Percentiles rank a stretch among this genome's conserved stretches.
Conservation (phyloP, 1,140 invertebrate species). For the Magallana angulata region DNA sequence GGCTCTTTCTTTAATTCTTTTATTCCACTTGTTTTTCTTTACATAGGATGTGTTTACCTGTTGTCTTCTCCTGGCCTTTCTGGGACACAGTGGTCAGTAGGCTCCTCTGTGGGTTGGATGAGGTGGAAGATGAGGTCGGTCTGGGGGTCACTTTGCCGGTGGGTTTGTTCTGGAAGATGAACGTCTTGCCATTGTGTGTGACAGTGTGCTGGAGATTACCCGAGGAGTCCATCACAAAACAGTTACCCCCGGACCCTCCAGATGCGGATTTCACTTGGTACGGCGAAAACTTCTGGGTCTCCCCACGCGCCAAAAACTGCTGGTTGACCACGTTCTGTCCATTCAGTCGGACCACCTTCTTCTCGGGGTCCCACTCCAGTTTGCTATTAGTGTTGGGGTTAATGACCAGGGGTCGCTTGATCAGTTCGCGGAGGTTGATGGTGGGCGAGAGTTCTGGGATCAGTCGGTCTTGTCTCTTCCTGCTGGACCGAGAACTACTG, state of each 20-base stretch:
- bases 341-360: constrained; percentile 10
- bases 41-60: too few relatives aligned
- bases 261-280: constrained; percentile 18
- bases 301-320: neutral
- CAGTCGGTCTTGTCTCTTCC: neutral
- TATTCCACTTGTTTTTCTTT: too few relatives aligned
- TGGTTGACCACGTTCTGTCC: neutral
- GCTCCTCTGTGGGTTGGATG: neutral
- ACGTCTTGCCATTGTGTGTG: constrained; percentile 36
- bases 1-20: too few relatives aligned
- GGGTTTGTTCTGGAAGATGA: neutral
- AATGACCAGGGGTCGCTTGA: neutral
- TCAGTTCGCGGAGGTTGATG: neutral
- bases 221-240: neutral
- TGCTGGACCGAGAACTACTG: constrained; percentile 35
- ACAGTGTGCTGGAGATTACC: neutral
- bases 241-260: neutral
- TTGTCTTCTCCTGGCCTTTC: too few relatives aligned
- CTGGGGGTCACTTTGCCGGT: neutral
- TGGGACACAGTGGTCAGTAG: neutral
- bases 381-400: constrained; percentile 24
- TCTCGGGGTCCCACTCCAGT: constrained; percentile 39
- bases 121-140: neutral
- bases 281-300: constrained; percentile 8
- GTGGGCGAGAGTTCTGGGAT: constrained; percentile 33